Base-by-base conservation (phyloP, 1,140 invertebrate genomes). In the Caenorhabditis tropicalis region DNA sequence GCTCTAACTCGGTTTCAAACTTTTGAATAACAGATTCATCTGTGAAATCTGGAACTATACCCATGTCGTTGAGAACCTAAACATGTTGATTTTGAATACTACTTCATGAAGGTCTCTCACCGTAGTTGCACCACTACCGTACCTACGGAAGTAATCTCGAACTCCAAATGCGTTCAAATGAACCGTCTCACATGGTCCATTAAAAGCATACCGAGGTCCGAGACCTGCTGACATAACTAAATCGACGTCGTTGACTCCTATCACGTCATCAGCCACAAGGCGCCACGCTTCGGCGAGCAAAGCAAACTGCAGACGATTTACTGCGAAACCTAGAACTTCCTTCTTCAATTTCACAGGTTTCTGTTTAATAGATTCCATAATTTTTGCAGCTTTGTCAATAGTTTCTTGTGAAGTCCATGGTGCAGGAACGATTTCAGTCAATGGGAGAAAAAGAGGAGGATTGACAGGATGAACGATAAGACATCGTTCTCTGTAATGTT, bases 261-360 rank as follows among this genome's bases (percentile, higher is more conserved):
- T 92, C 12, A 98, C 92, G 39, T 94, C 95, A 83, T 95, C 94
- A n/a, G 94, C 93, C 0, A 98, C 95, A 81, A 98, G 92, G 88
- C 95, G 94, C 95, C 95, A 98, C 0, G 94, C 94, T 93, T 98
- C 97, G 90, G 97, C 96, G 29, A 98, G 92, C 87, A 98, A 95
- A 10, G 96, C 95, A 92, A 97, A 98, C 94, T 99, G 97, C 86
- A 99, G 95, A 90, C 97, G 94, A 91, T 98, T 98, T 0, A 97
- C 92, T 2, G 94, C 95, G 91, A 99, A 99, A 84, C 97, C 97
- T 87, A 95, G 94, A 58, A 97, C 94, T 93, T 98, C 96, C 85
- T 94, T 94, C 0, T 93, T 93, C 0, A 99, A 91, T 0, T 94
- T 94, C 7, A 98, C 95, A 2, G 97, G 96, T 33, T 60, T 3